Conservation (phyloP, 1,140 invertebrate species). For the Bombus ignitus region DNA sequence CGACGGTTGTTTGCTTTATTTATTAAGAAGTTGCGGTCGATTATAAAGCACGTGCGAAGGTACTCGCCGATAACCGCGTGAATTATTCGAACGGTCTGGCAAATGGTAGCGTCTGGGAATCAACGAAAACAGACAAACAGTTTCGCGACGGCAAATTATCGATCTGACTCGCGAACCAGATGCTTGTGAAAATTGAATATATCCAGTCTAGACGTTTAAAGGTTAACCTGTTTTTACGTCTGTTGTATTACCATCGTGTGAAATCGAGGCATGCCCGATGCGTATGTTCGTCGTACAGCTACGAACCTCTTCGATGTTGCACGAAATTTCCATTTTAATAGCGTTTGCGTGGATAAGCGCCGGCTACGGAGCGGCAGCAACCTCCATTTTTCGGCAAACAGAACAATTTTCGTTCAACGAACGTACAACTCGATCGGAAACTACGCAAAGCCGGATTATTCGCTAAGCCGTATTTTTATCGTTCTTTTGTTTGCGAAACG, state of each 20-base stretch:
- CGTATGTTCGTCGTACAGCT: not conserved
- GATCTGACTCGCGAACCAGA: not conserved
- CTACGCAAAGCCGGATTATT: not conserved
- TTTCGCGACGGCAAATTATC: not conserved
- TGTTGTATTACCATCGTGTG: too few species aligned
- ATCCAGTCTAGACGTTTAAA: conserved; percentile 19
- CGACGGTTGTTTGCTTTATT: not conserved
- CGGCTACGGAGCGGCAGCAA: not conserved
- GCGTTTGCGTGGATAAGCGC: not conserved
- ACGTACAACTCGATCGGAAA: not conserved
- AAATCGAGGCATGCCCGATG: too few species aligned
- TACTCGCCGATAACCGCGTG: not conserved
- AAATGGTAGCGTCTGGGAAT: not conserved
- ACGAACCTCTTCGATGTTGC: not conserved
- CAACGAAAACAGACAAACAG: not conserved
- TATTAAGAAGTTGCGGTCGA: not conserved
- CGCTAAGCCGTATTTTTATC: not conserved
- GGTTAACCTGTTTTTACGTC: not conserved
- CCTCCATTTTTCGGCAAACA: not conserved
- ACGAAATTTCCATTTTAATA: conserved; percentile 11
- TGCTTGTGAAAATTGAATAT: conserved; percentile 17
- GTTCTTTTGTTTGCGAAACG: too few species aligned
- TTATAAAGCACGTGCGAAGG: not conserved
- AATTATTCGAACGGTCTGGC: conserved; percentile 8
- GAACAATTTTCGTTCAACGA: not conserved